A percentile compares a stretch with the other conserved stretches of the same genome.
phyloP scores from a whole-genome alignment of 2,888 invertebrate genomes.

The Linnaemya tessellans region DNA sequence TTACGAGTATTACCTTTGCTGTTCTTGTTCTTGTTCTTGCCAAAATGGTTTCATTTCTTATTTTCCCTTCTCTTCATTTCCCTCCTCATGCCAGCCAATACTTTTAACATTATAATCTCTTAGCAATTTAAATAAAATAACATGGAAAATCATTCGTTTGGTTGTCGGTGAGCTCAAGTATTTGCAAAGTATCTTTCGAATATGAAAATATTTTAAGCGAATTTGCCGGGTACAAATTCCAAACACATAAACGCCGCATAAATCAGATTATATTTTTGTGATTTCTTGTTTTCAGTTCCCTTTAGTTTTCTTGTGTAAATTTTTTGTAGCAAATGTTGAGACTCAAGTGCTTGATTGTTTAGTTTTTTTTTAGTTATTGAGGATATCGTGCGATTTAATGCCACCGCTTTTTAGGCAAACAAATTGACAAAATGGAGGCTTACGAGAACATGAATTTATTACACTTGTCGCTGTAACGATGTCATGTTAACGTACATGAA shows the following conservation, averaged over 20 bases:
- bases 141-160: slow-evolving; percentile 76
- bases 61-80: not conserved
- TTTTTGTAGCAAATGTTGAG: slow-evolving; percentile 3
- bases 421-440: slow-evolving; percentile 24
- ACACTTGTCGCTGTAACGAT: too few relatives aligned
- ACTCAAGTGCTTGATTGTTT: slow-evolving; percentile 8
- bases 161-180: slow-evolving; percentile 15
- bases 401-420: not conserved
- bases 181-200: slow-evolving; percentile 54
- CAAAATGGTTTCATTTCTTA: slow-evolving; percentile 50
- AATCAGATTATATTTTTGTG: slow-evolving; percentile 77
- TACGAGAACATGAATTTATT: too few relatives aligned
- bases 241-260: slow-evolving; percentile 77
- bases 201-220: slow-evolving; percentile 52
- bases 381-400: not conserved
- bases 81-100: slow-evolving; percentile 29
- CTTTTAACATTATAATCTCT: slow-evolving; percentile 60
- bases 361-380: slow-evolving; percentile 1
- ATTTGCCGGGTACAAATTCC: slow-evolving; percentile 70
- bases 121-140: slow-evolving; percentile 78
- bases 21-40: slow-evolving; percentile 16
- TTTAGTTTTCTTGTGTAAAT: slow-evolving; percentile 13
- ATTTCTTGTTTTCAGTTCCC: slow-evolving; percentile 43
- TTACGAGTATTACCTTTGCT: slow-evolving; percentile 19
- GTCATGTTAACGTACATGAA: too few relatives aligned